Percentiles rank a stretch among this genome's conserved stretches.
phyloP scores from a whole-genome alignment of 1,140 invertebrate genomes.

The Trichoplusia ni region DNA sequence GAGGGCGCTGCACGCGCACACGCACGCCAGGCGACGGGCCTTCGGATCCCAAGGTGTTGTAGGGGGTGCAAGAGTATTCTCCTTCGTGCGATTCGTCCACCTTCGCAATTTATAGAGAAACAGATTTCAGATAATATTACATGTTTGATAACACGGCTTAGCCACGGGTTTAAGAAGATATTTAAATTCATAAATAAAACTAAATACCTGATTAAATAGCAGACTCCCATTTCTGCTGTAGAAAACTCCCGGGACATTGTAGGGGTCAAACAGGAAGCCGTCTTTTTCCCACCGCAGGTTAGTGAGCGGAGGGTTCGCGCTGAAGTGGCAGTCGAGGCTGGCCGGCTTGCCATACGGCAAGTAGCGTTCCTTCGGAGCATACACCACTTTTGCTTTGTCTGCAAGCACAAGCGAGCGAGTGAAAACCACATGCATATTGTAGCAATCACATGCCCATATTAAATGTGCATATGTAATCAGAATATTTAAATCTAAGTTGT shows the following conservation, averaged over 20 bases:
- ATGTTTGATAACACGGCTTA: conserved; percentile 13
- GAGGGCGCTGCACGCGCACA: conserved; percentile 94
- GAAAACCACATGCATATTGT: too few relatives aligned
- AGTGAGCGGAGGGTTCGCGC: conserved; percentile 96
- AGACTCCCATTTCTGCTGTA: conserved; percentile 94
- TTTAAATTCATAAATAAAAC: too few relatives aligned
- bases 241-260: conserved; percentile 92
- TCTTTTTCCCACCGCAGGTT: conserved; percentile 97
- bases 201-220: conserved; percentile 86
- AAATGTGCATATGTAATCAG: too few relatives aligned
- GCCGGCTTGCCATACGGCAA: conserved; percentile 95
- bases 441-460: too few relatives aligned
- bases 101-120: conserved; percentile 48
- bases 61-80: conserved; percentile 95
- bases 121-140: neutral
- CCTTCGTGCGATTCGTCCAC: conserved; percentile 90
- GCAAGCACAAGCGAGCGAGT: conserved; percentile 45
- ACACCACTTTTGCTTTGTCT: conserved; percentile 96
- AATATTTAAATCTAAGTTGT: too few relatives aligned
- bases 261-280: conserved; percentile 94
- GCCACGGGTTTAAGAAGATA: neutral
- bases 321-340: conserved; percentile 94
- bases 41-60: conserved; percentile 93
- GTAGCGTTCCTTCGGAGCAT: conserved; percentile 92
- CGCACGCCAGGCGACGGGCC: conserved; percentile 92